Base-by-base conservation (phyloP, 2,797 vertebrate genomes). In the Silurus lanzhouensis region DNA sequence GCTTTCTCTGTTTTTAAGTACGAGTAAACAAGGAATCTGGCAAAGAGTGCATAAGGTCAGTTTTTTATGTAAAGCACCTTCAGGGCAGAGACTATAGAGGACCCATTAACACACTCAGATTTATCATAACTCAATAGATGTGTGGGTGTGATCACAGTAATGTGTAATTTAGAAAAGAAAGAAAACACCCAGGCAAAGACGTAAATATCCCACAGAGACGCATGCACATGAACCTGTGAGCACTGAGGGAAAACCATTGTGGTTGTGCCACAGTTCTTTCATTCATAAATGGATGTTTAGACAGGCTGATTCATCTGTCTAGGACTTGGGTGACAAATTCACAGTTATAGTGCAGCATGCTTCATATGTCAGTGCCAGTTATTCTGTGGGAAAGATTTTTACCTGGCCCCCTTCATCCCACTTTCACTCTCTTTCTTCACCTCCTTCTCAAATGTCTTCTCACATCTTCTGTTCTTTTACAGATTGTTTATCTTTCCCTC, bases 1-100 rank as follows among this genome's bases (percentile, higher is more conserved):
- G 91, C 63, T 91, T 90, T 91, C 91, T 92, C 84, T 94, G 93
- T 95, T 95, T 95, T 94, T 93, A 91, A 89, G 85, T 78, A 20
- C 85, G 89, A 93, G 91, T 94, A 93, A 94, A 94, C 92, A 93
- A 90, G 90, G 88, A 87, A 86, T 87, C 87, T 92, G 90, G 91
- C 83, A 14, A 82, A 91, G 87, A 89, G 92, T 94, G 93, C 91
- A 94, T 88, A 92, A 90, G 91, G 91, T 60, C 71, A 61, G 15
- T 6, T 4, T 60, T 84, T 85, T 87, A 48, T 76, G 71, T 13
- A 17, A 83, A 31, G 8, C 90, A 92, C 92, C 91, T 91, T 90
- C 90, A 90, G 64, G 64, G 48, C 88, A 90, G 89, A 94, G 90
- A 89, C 91, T 92, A 89, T 90, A 92, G 92, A 93, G 94, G 91